Conservation (phyloP, 2,113 vertebrate species). For the Acrocephalus kingi region DNA sequence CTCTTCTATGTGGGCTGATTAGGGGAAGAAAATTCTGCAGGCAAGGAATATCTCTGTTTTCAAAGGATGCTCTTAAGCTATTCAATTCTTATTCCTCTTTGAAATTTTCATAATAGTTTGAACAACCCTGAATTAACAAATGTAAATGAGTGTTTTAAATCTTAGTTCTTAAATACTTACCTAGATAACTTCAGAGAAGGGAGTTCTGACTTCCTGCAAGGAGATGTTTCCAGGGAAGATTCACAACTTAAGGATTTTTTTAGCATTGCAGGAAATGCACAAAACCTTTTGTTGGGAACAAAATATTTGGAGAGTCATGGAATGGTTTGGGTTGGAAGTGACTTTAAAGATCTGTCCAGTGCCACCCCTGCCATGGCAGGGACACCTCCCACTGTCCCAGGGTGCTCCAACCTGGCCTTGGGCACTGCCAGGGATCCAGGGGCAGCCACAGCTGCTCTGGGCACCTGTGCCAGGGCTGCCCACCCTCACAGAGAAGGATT, state of each 20-base stretch:
- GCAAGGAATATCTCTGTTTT: conserved; percentile 9
- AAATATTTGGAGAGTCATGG: neutral
- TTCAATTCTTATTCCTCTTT: neutral
- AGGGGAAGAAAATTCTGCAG: conserved; percentile 15
- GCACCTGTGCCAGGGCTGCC: neutral
- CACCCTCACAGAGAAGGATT: neutral
- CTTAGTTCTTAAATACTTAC: neutral
- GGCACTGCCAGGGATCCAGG: neutral
- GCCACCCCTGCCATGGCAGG: neutral
- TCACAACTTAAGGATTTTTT: neutral
- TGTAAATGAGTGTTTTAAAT: conserved; percentile 29
- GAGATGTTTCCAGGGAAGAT: neutral
- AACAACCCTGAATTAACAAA: conserved; percentile 48
- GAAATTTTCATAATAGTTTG: conserved; percentile 14
- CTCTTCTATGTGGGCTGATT: conserved; percentile 21
- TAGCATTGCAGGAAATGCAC: neutral
- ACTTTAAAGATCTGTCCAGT: neutral
- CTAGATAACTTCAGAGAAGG: neutral
- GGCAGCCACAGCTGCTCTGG: neutral
- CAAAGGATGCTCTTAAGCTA: conserved; percentile 24
- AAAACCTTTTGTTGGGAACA: neutral
- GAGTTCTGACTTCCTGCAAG: neutral
- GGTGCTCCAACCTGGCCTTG: neutral
- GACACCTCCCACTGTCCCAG: neutral
- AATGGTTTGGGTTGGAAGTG: neutral